Conservation (phyloP, 1,140 invertebrate genomes). For the Drosophila lowei region DNA sequence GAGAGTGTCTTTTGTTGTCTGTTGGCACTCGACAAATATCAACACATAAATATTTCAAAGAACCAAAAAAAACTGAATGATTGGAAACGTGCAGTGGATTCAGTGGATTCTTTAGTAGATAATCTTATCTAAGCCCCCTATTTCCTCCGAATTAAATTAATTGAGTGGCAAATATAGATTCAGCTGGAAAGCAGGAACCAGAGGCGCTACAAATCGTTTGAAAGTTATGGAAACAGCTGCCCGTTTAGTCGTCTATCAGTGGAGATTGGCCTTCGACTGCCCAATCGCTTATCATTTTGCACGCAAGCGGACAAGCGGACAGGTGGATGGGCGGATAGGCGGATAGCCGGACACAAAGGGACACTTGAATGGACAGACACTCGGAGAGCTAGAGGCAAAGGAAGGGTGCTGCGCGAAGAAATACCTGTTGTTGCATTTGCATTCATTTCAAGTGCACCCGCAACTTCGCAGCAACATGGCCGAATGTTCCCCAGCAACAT, state of each 20-base stretch:
- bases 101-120: constrained; percentile 28
- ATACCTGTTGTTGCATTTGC: constrained; percentile 56
- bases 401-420: background rate
- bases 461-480: background rate
- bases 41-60: constrained; percentile 62
- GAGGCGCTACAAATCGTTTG: constrained; percentile 8
- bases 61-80: constrained; percentile 60
- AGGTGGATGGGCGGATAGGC: too few relatives aligned
- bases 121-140: constrained; percentile 39
- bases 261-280: constrained; percentile 19
- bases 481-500: constrained; percentile 8
- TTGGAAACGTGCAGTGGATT: constrained; percentile 43
- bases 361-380: too few relatives aligned
- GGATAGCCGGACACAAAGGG: too few relatives aligned
- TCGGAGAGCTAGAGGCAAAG: too few relatives aligned
- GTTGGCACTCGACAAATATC: constrained; percentile 53
- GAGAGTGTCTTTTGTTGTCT: constrained; percentile 37
- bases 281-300: constrained; percentile 38
- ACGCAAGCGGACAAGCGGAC: background rate
- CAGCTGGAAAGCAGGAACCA: background rate
- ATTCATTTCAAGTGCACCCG: constrained; percentile 1
- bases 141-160: constrained; percentile 70
- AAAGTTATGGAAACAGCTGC: constrained; percentile 2
- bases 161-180: constrained; percentile 46
- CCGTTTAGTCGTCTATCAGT: constrained; percentile 47